Percentiles rank a stretch among this genome's conserved stretches.
Evolutionary conservation across 92 coral and sea anemone species (phyloP).

Genomic region (Umimayanthus chanpuru): DNA sequence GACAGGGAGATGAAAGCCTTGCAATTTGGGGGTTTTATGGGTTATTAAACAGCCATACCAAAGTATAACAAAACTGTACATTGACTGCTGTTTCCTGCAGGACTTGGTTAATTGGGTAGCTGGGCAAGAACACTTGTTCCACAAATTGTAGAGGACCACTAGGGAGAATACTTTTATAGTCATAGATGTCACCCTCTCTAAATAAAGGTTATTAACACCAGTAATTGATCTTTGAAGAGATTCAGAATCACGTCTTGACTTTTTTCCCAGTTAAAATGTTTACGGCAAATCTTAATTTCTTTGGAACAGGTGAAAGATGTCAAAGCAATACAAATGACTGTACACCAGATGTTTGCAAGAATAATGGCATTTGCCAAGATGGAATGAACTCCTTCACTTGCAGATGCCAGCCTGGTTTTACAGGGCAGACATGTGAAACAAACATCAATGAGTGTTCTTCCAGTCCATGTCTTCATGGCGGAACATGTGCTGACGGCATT

Average conservation of each 20-base stretch:
- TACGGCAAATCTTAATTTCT: neutral
- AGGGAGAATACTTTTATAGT: too few relatives aligned
- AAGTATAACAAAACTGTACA: neutral
- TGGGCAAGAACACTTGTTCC: neutral
- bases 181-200: too few relatives aligned
- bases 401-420: slow-evolving; percentile 38
- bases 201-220: neutral
- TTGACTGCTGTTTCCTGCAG: neutral
- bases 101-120: neutral
- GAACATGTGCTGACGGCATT: slow-evolving; percentile 38
- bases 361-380: slow-evolving; percentile 39
- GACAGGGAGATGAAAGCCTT: neutral
- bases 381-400: slow-evolving; percentile 40
- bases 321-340: slow-evolving; percentile 36
- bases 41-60: neutral
- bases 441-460: slow-evolving; percentile 44
- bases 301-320: slow-evolving; percentile 16
- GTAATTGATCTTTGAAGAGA: neutral
- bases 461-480: slow-evolving; percentile 36
- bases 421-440: slow-evolving; percentile 39
- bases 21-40: too few relatives aligned
- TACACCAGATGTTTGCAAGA: slow-evolving; percentile 45
- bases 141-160: too few relatives aligned
- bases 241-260: neutral
- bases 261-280: neutral